These are phyloP conservation scores for Nymphicus hollandicus DNA, from an alignment of 2,113 vertebrate genomes.

Conservation along the genomic window DNA sequence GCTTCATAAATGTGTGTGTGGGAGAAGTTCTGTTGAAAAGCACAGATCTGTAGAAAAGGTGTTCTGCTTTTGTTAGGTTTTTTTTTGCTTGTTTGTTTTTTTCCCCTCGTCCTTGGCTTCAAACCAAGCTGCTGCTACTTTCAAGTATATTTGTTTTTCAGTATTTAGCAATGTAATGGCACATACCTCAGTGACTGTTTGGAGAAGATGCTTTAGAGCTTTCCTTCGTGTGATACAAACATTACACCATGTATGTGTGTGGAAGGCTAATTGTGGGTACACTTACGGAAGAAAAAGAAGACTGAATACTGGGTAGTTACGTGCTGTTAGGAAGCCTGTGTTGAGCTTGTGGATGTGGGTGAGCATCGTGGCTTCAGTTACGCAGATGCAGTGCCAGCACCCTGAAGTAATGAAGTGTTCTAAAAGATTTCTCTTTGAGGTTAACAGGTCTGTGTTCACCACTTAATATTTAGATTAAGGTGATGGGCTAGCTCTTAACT, in stretches of 20 bases:
- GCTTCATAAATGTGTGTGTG: background rate
- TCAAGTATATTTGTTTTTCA: background rate
- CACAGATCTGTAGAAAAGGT: background rate
- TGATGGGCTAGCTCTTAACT: background rate
- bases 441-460: background rate
- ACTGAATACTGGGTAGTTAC: accelerated
- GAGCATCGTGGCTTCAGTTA: background rate
- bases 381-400: background rate
- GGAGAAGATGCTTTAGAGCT: background rate
- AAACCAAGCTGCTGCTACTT: background rate
- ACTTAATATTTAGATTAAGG: background rate
- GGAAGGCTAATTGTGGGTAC: background rate
- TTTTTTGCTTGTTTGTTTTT: background rate
- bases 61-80: background rate
- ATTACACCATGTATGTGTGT: no score
- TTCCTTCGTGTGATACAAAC: background rate
- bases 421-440: background rate
- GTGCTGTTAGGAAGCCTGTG: accelerated
- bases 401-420: background rate
- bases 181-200: background rate
- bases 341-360: background rate
- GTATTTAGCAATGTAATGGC: background rate
- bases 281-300: accelerated
- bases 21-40: background rate
- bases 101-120: background rate